Base-by-base conservation (phyloP, 2,797 vertebrate species). In the Microcaecilia unicolor region DNA sequence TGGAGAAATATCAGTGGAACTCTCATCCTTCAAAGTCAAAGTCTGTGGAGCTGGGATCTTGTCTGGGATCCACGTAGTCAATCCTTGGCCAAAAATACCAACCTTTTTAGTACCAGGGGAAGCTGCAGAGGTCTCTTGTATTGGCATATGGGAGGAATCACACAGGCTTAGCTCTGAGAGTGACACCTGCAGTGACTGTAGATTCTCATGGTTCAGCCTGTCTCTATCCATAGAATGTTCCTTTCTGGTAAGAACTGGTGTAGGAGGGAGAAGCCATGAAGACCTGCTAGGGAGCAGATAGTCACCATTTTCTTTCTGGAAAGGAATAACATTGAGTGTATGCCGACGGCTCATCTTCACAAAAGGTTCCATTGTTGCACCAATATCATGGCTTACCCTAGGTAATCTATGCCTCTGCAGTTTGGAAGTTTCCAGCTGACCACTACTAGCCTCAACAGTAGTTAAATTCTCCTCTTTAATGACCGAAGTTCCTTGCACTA, bases 321-420 rank as follows among this genome's bases (percentile, higher is more conserved):
- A 13, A 10, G 42, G 11, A 12, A 44, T 15, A 8, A 9, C 9
- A 1, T 24, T 3, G 2, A 51, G 22, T 0, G 49, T 57, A 14
- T 51, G 58, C 5, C 39, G 23, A 8, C 42, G 31, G n/a, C 34
- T 33, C 8, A 25, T 27, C 19, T 45, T 31, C 2, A 32, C 22
- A 8, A 21, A 41, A 9, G 36, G 28, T 10, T 28, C 36, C 12
- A 13, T 30, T 1, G n/a, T 13, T 4, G 34, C 34, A 4, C 27
- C 37, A 29, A 33, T 23, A 2, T 15, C 31, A 5, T 12, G 9
- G 7, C 33, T 20, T 12, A 12, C 25, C 31, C 38, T 34, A 15
- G 44, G 30, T 13, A 41, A 12, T 20, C 28, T 43, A 8, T 21
- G 48, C 17, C 11, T 12, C 9, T 24, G 27, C 9, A 14, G 34